A percentile compares a stretch with the other conserved stretches of the same genome.
Conservation (phyloP, 1,140 invertebrate species). For the Caenorhabditis brenneri region DNA sequence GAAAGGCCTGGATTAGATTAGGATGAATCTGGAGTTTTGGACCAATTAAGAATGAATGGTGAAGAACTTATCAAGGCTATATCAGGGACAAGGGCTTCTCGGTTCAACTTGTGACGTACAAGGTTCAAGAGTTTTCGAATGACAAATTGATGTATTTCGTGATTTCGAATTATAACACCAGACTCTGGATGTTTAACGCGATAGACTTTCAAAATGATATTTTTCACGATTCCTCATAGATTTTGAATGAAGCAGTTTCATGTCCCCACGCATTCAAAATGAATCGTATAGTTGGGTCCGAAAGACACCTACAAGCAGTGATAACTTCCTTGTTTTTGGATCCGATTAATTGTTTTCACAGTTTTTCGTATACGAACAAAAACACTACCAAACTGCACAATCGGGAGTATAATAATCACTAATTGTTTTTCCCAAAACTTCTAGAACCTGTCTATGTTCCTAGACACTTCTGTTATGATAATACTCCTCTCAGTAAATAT, state of each 20-base stretch:
- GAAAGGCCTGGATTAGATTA: background rate
- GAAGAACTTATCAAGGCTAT: background rate
- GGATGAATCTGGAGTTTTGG: background rate
- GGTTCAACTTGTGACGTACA: constrained; percentile 10
- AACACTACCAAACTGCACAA: background rate
- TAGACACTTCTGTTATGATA: background rate
- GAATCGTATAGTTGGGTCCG: background rate
- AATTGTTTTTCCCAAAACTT: background rate
- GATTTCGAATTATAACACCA: background rate
- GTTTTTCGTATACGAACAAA: background rate
- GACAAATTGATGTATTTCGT: background rate
- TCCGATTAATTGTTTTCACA: background rate
- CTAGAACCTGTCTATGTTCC: background rate
- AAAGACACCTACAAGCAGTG: background rate
- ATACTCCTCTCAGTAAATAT: background rate
- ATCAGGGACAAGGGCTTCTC: background rate
- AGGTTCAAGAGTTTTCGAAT: background rate
- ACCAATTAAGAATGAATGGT: background rate
- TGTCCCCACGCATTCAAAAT: background rate
- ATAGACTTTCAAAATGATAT: background rate
- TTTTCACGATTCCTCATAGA: too few species aligned
- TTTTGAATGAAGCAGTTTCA: background rate
- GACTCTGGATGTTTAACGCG: background rate
- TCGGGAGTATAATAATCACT: background rate
- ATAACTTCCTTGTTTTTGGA: background rate